Percentiles rank a stretch among this genome's conserved stretches.
Evolutionary conservation across 2,888 invertebrate genomes (phyloP).

Genomic region (Yponomeuta cagnagella): DNA sequence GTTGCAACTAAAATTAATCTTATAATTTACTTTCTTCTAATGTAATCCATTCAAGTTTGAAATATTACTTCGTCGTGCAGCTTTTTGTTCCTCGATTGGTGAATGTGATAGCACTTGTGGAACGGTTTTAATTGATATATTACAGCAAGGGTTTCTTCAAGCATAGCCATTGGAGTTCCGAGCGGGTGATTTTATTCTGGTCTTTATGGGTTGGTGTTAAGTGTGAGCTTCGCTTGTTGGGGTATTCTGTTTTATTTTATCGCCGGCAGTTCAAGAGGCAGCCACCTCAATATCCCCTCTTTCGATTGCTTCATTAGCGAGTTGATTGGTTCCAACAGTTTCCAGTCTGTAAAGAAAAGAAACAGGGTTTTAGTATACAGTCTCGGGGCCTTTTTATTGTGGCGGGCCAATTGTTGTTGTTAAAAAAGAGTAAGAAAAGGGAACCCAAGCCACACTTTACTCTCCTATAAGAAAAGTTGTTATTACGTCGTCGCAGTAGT

Average conservation of each 20-base stretch:
- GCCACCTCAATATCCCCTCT: constrained; percentile 68
- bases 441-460: too few species aligned
- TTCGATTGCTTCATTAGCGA: constrained; percentile 71
- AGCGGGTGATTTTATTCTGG: constrained; percentile 34
- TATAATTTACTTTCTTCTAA: constrained; percentile 6
- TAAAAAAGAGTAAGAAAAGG: not conserved
- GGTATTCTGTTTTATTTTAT: constrained; percentile 53
- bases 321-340: constrained; percentile 52
- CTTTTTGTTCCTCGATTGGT: constrained; percentile 51
- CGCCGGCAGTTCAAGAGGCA: constrained; percentile 52
- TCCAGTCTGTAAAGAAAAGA: constrained; percentile 61
- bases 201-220: constrained; percentile 37
- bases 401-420: not conserved
- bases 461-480: too few species aligned
- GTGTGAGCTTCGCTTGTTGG: constrained; percentile 42
- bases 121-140: constrained; percentile 64
- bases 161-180: constrained; percentile 51
- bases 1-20: constrained; percentile 22
- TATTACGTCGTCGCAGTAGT: too few species aligned
- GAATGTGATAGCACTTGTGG: constrained; percentile 51
- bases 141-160: constrained; percentile 47
- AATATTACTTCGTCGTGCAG: constrained; percentile 57
- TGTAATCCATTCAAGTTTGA: constrained; percentile 50
- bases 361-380: constrained; percentile 25
- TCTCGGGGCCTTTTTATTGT: constrained; percentile 23